A percentile compares a stretch with the other conserved stretches of the same genome.
These are phyloP conservation scores for Rallus crepitans DNA, from an alignment of 2,797 vertebrate species.

Conservation along the genomic window DNA sequence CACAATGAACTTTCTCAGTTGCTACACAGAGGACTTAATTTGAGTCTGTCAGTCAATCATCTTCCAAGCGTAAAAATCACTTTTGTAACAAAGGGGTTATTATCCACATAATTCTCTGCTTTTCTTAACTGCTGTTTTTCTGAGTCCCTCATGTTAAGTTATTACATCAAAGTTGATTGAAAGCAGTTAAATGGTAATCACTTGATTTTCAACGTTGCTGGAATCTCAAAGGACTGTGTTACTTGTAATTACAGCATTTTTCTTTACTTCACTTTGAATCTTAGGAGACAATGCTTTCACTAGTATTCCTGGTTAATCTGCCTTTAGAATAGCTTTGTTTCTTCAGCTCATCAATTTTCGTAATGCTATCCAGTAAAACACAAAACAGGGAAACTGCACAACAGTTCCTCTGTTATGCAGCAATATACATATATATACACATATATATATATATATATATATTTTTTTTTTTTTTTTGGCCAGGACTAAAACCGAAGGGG, in stretches of 20 bases:
- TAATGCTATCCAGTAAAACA: conserved; percentile 4
- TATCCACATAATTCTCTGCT: conserved; percentile 15
- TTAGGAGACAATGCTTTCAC: background rate
- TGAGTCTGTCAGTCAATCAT: conserved; percentile 9
- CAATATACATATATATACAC: too few species aligned
- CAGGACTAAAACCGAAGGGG: background rate
- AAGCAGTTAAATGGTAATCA: conserved; percentile 55
- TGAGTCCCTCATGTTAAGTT: background rate
- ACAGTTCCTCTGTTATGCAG: background rate
- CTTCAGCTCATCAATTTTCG: conserved; percentile 25
- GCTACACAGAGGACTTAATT: background rate
- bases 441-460: background rate
- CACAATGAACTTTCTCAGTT: background rate
- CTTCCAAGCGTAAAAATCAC: background rate
- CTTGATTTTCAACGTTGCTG: conserved; percentile 46
- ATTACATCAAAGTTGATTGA: conserved; percentile 59
- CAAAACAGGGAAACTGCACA: background rate
- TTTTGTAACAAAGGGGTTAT: background rate
- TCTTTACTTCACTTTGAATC: conserved; percentile 32
- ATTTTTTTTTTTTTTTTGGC: too few species aligned
- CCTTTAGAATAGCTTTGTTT: conserved; percentile 46
- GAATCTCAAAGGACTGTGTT: conserved; percentile 41
- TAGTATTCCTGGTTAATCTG: conserved; percentile 9
- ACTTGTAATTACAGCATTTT: conserved; percentile 63
- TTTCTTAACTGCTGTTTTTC: conserved; percentile 46